These are phyloP conservation scores for Temnothorax unifasciatus DNA, from an alignment of 2,888 invertebrate species.

Conservation along the genomic window DNA sequence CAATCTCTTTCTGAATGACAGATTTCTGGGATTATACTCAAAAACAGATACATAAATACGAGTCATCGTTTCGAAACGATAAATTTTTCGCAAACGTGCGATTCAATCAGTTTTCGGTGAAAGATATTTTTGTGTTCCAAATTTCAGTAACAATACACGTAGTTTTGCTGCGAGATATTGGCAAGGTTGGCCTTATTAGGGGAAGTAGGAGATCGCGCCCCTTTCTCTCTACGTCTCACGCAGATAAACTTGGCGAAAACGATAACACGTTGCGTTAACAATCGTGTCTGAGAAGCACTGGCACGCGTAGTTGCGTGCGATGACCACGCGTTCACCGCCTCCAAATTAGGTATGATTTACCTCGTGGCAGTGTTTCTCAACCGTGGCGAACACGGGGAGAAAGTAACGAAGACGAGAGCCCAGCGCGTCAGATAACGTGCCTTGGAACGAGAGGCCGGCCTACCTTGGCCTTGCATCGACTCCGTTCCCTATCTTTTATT, in stretches of 20 bases:
- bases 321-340: slow-evolving; percentile 79
- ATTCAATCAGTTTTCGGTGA: not conserved
- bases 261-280: not conserved
- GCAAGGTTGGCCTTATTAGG: not conserved
- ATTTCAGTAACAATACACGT: not conserved
- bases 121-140: not conserved
- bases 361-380: slow-evolving; percentile 79
- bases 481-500: not conserved
- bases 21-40: not conserved
- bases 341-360: slow-evolving; percentile 84
- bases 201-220: not conserved
- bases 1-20: not conserved
- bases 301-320: slow-evolving; percentile 75
- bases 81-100: not conserved
- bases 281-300: slow-evolving; percentile 68
- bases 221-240: not conserved
- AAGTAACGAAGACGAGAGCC: slow-evolving; percentile 22
- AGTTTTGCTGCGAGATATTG: not conserved
- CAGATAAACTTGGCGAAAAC: not conserved
- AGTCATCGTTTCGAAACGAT: not conserved
- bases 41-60: not conserved
- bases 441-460: not conserved
- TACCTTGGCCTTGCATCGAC: not conserved
- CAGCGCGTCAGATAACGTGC: too few species aligned
- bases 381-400: slow-evolving; percentile 12